Evolutionary conservation across 1,140 invertebrate species (phyloP), one percentile per base, ranked within the genome.

Genomic region (Calosoma granatense): DNA sequence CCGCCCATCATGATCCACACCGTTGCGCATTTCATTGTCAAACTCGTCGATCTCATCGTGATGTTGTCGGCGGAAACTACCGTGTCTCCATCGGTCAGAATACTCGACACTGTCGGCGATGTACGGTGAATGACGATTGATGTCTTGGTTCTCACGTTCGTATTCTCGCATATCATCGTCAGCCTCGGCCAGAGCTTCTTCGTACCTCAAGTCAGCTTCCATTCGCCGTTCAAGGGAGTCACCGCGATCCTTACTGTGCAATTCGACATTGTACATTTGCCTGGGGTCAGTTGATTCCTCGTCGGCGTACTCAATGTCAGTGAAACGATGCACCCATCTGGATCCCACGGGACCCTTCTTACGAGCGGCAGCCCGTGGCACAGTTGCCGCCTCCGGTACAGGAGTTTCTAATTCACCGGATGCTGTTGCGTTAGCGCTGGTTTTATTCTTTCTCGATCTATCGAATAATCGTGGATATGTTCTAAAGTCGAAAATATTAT

Each of bases 391-490:
- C 11, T 80, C 78, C 0, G 70, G 66, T 1, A 76, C 73, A 6
- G 54, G 63, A 55, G 78, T 74, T 41, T 64, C 55, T 41, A 69
- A 55, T 58, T 72, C 62, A 9, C 47, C 52, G 11, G 72, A 73
- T 0, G 71, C 72, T 0, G 69, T 72, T 6, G 65, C 63, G 56
- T 69, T 70, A n/a, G 71, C 70, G n/a, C 61, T 63, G 22, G 73
- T 75, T 23, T 73, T 72, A n/a, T n/a, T n/a, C 9, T 69, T 67
- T 59, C 74, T 81, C 60, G 82, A 85, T 59, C 76, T 81, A 39
- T 80, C 78, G 63, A 90, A 88, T 23, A 88, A 74, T 55, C 86
- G 76, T 0, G 87, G 87, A 69, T 85, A 87, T 0, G 87, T 89
- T 60, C 80, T 80, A 57, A 86, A 85, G 66, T 86, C 83, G 68